These are phyloP conservation scores for Idaea dimidiata DNA, from an alignment of 2,888 invertebrate species.

Conservation along the genomic window DNA sequence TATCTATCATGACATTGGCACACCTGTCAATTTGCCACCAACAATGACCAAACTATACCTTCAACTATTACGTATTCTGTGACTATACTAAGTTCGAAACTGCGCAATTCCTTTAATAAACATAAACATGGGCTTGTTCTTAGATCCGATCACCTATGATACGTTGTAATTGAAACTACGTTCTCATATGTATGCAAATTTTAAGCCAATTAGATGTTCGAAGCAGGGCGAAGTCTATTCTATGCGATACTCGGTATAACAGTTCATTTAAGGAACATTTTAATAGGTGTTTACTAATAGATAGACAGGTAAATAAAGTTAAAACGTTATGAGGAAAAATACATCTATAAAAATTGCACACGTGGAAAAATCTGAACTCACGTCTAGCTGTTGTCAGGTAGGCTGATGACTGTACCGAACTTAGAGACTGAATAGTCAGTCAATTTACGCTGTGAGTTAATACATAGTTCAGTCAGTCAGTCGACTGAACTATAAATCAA, in stretches of 20 bases:
- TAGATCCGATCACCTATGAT: constrained; percentile 1
- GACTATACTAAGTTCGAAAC: neutral
- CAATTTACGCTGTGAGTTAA: too few relatives aligned
- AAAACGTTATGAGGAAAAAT: neutral
- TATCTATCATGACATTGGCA: too few relatives aligned
- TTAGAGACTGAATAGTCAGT: too few relatives aligned
- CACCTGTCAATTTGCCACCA: neutral
- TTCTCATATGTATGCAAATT: constrained; percentile 1
- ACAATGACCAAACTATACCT: neutral
- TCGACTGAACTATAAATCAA: too few relatives aligned
- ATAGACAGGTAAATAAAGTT: neutral
- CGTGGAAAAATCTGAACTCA: neutral
- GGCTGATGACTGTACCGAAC: too few relatives aligned
- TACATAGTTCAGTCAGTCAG: too few relatives aligned
- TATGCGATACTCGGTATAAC: constrained; percentile 4
- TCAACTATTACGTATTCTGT: too few relatives aligned
- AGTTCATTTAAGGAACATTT: neutral
- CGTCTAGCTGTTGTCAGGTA: too few relatives aligned
- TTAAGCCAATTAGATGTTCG: constrained; percentile 2
- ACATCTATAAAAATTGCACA: neutral
- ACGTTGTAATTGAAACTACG: neutral
- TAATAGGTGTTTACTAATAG: neutral
- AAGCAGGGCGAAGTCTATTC: constrained; percentile 3
- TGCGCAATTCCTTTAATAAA: neutral
- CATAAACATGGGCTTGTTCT: neutral